These are phyloP conservation scores for Metopolophium dirhodum DNA, from an alignment of 1,140 invertebrate species.

Conservation along the genomic window DNA sequence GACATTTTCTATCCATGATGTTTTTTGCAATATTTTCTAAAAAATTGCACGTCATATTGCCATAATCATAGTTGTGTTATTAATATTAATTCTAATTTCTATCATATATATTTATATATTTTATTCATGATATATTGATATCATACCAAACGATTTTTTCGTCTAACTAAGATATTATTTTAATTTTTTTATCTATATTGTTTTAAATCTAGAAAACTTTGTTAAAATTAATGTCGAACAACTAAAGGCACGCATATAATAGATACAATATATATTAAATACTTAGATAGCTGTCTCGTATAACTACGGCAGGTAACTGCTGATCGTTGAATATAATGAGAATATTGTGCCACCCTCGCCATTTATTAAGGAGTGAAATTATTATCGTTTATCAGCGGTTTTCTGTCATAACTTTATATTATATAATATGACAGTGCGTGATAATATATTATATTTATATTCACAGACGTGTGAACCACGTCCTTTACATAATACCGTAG, in stretches of 20 bases:
- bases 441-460: too few relatives aligned
- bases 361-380: neutral
- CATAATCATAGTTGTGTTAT: too few relatives aligned
- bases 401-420: conserved; percentile 17
- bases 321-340: neutral
- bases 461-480: neutral
- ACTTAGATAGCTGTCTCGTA: neutral
- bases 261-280: neutral
- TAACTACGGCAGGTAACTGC: neutral
- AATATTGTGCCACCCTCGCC: neutral
- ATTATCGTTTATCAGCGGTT: conserved; percentile 1
- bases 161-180: neutral
- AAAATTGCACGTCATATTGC: too few relatives aligned
- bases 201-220: neutral
- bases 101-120: neutral
- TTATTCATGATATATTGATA: neutral
- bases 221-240: neutral
- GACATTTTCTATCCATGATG: too few relatives aligned
- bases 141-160: neutral
- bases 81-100: too few relatives aligned
- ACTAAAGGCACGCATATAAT: neutral
- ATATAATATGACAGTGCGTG: neutral
- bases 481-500: neutral
- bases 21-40: too few relatives aligned
- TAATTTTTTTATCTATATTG: neutral